Conservation (phyloP, 2,113 vertebrate species). For the Nibea coibor region DNA sequence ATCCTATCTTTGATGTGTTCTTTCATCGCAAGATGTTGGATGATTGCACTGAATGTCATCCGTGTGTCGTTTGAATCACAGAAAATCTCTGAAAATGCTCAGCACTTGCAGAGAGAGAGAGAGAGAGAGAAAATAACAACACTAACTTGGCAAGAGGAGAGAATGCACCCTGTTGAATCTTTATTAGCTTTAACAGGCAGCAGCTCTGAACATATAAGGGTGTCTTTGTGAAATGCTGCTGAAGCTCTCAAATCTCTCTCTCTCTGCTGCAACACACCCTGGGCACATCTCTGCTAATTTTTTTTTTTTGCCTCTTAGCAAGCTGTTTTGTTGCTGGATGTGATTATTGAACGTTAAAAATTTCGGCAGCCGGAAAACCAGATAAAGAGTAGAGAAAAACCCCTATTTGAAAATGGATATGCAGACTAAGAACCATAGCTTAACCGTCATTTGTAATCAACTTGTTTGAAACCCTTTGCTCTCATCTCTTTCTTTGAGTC, state of each 20-base stretch:
- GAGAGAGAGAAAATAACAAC: background rate
- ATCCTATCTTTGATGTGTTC: slow-evolving; percentile 67
- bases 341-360: slow-evolving; percentile 66
- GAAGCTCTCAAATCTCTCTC: slow-evolving; percentile 61
- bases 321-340: slow-evolving; percentile 60
- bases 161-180: slow-evolving; percentile 68
- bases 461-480: slow-evolving; percentile 70
- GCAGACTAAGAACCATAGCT: slow-evolving; percentile 54
- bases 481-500: slow-evolving; percentile 54
- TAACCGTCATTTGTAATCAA: slow-evolving; percentile 70
- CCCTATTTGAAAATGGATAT: slow-evolving; percentile 66
- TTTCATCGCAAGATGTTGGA: slow-evolving; percentile 67
- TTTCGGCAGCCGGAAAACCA: slow-evolving; percentile 49
- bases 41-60: slow-evolving; percentile 69
- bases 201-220: slow-evolving; percentile 57
- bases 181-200: slow-evolving; percentile 66
- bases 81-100: slow-evolving; percentile 56
- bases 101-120: slow-evolving; percentile 8
- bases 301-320: slow-evolving; percentile 23
- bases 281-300: slow-evolving; percentile 40
- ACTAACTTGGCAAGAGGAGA: slow-evolving; percentile 44
- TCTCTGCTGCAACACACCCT: slow-evolving; percentile 45
- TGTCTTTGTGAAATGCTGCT: slow-evolving; percentile 60
- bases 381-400: slow-evolving; percentile 63
- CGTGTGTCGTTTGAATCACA: slow-evolving; percentile 24